Percentiles rank a stretch among this genome's conserved stretches.
Evolutionary conservation across 1,140 invertebrate species (phyloP).

Genomic region (Leguminivora glycinivorella): DNA sequence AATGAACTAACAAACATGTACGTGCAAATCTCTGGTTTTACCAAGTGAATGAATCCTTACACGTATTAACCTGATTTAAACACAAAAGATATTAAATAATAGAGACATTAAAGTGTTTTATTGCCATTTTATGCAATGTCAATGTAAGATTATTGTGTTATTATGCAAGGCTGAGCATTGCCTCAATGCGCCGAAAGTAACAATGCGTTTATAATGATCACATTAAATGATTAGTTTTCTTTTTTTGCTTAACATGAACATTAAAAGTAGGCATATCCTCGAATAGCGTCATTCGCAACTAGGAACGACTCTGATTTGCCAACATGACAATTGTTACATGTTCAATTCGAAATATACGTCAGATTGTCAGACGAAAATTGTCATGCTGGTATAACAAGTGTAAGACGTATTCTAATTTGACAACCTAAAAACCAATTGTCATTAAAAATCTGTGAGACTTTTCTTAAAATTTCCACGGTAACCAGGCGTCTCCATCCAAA

Average conservation of each 20-base stretch:
- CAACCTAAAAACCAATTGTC: too few relatives aligned
- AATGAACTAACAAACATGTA: background rate
- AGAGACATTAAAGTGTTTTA: background rate
- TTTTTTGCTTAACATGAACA: too few relatives aligned
- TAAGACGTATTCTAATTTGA: too few relatives aligned
- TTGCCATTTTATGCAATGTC: background rate
- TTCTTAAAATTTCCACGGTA: too few relatives aligned
- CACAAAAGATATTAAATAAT: background rate
- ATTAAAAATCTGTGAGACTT: too few relatives aligned
- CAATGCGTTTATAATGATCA: too few relatives aligned
- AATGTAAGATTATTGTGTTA: too few relatives aligned
- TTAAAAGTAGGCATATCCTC: too few relatives aligned
- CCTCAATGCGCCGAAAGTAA: background rate
- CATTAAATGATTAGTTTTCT: too few relatives aligned
- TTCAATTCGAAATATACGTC: background rate
- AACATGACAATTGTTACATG: background rate
- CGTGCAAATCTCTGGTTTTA: background rate
- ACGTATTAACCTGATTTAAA: background rate
- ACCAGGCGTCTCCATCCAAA: too few relatives aligned
- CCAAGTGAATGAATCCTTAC: conserved; percentile 5
- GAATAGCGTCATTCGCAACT: too few relatives aligned
- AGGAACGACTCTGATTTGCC: background rate
- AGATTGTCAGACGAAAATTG: background rate
- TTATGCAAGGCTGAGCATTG: background rate
- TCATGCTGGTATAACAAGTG: background rate